Conservation (phyloP, 53 echinoderm and acorn worm genomes). For the Patiria pectinifera region DNA sequence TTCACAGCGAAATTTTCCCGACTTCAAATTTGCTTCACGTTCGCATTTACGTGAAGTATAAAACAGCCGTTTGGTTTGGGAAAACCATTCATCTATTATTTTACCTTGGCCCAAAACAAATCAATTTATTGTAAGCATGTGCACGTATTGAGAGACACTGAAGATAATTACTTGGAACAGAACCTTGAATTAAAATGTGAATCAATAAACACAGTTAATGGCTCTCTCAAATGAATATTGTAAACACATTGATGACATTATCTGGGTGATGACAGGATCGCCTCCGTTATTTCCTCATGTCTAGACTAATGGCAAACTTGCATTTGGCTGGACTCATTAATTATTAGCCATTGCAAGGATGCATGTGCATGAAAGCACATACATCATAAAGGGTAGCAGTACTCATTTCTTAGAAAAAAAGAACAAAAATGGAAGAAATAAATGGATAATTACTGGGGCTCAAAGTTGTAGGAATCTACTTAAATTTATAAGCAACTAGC, state of each 20-base stretch:
- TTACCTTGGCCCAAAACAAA: too few relatives aligned
- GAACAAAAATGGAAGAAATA: not conserved
- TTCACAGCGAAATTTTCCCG: too few relatives aligned
- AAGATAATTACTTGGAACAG: not conserved
- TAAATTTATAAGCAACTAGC: too few relatives aligned
- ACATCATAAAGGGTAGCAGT: not conserved
- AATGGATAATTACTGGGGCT: not conserved
- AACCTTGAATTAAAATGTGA: not conserved
- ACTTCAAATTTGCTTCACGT: too few relatives aligned
- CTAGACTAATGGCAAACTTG: not conserved
- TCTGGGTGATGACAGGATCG: not conserved
- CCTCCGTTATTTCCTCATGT: not conserved
- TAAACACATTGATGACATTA: not conserved
- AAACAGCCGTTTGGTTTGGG: too few relatives aligned
- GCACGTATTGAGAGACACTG: not conserved
- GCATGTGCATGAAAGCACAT: not conserved
- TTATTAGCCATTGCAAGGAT: slow-evolving; percentile 4
- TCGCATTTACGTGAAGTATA: too few relatives aligned
- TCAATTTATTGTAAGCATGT: too few relatives aligned
- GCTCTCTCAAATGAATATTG: not conserved
- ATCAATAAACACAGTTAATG: not conserved
- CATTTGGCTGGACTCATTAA: not conserved
- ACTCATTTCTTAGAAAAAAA: not conserved
- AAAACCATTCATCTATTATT: too few relatives aligned
- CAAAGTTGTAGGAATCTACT: too few relatives aligned